Evolutionary conservation across 2,888 invertebrate genomes (phyloP).

Genomic region (Eilema caniola): DNA sequence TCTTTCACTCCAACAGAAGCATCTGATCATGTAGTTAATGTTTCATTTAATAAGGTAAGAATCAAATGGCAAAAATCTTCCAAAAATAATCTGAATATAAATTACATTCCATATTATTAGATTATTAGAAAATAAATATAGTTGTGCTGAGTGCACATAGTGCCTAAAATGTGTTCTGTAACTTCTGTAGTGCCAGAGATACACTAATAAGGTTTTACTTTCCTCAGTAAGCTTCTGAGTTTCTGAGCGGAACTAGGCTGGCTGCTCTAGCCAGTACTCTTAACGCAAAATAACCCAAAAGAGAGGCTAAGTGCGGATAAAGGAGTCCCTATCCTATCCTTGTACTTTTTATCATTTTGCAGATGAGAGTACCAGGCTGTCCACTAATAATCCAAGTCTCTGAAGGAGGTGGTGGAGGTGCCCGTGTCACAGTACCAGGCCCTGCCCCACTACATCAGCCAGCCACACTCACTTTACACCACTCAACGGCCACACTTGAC

Average conservation of each 20-base stretch:
- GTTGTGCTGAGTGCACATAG: no score
- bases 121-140: no score
- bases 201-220: no score
- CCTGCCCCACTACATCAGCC: constrained; percentile 91
- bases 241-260: no score
- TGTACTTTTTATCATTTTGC: constrained; percentile 21
- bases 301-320: no score
- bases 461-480: constrained; percentile 91
- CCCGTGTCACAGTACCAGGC: constrained; percentile 90
- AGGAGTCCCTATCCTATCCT: no score
- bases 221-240: no score
- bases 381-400: constrained; percentile 95
- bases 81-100: not conserved
- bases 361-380: constrained; percentile 93
- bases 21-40: constrained; percentile 97
- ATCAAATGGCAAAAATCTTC: not conserved
- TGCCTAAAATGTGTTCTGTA: no score
- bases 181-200: no score
- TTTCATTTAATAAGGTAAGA: constrained; percentile 97
- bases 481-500: constrained; percentile 95
- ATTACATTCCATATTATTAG: no score
- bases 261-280: no score
- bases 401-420: constrained; percentile 87
- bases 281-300: no score
- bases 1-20: constrained; percentile 98